A percentile compares a stretch with the other conserved stretches of the same genome.
phyloP scores from a whole-genome alignment of 2,113 vertebrate species.

The Pimephales promelas region DNA sequence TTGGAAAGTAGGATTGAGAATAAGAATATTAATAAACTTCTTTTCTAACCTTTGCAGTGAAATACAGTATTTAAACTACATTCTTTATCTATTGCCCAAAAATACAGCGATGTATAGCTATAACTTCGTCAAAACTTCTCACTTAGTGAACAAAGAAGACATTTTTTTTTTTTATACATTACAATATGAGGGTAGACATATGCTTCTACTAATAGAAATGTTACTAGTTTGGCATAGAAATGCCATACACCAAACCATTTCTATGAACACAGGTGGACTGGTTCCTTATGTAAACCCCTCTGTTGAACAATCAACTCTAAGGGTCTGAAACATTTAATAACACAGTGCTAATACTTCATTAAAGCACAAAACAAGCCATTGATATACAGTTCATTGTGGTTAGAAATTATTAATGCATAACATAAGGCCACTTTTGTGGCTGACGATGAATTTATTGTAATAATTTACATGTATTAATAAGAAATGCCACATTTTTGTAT shows the following conservation, averaged over 20 bases:
- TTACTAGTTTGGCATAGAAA: neutral
- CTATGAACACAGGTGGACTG: neutral
- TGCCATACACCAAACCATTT: neutral
- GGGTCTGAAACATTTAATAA: neutral
- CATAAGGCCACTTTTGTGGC: neutral
- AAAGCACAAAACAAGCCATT: neutral
- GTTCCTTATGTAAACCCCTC: conserved; percentile 9
- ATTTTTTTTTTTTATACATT: neutral
- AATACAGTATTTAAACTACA: conserved; percentile 20
- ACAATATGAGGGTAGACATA: conserved; percentile 11
- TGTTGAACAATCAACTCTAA: neutral
- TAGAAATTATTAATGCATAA: conserved; percentile 10
- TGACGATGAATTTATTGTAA: neutral
- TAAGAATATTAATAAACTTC: neutral
- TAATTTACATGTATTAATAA: neutral
- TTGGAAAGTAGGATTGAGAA: conserved; percentile 14
- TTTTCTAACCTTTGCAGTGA: neutral
- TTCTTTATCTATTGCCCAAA: conserved; percentile 3
- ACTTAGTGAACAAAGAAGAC: neutral
- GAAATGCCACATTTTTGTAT: neutral
- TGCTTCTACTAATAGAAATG: neutral
- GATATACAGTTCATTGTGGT: neutral
- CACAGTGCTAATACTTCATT: neutral
- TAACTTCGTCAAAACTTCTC: neutral
- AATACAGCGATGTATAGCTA: neutral